These are phyloP conservation scores for Cinclus mexicanus DNA, from an alignment of 2,113 vertebrate species.

Conservation along the genomic window DNA sequence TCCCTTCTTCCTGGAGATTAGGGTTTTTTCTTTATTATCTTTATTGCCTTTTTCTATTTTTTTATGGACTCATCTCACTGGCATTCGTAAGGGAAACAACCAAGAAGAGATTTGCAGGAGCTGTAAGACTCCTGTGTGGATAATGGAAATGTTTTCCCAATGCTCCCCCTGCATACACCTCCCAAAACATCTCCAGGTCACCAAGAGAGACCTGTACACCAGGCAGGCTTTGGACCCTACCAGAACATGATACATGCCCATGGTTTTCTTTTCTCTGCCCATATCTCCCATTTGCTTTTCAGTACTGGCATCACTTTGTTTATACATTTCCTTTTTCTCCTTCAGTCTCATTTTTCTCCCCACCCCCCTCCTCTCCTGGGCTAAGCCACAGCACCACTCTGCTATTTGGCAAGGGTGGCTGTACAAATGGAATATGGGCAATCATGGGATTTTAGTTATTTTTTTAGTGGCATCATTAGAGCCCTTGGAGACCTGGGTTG, in stretches of 20 bases:
- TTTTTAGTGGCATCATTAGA: not conserved
- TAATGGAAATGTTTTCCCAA: not conserved
- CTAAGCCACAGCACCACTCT: not conserved
- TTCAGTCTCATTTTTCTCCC: not conserved
- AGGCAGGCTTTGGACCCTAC: not conserved
- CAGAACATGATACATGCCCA: not conserved
- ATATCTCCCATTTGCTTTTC: not conserved
- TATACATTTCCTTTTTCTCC: not conserved
- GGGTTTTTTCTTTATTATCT: rapidly evolving
- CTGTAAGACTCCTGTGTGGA: not conserved
- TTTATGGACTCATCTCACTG: not conserved
- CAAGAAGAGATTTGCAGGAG: not conserved
- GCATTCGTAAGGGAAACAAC: not conserved
- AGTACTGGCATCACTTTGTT: not conserved
- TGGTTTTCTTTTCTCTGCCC: not conserved
- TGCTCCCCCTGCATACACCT: not conserved
- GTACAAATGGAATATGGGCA: not conserved
- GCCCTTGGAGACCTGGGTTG: not conserved
- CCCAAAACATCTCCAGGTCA: not conserved
- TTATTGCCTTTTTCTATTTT: too few species aligned
- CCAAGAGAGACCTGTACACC: not conserved
- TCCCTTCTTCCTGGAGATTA: not conserved
- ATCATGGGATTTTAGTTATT: not conserved
- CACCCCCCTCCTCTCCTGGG: not conserved
- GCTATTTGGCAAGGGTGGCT: not conserved